Evolutionary conservation across 2,113 vertebrate species (phyloP), one percentile per base, ranked within the genome.

Genomic region (Cyphomyrus discorhynchus): DNA sequence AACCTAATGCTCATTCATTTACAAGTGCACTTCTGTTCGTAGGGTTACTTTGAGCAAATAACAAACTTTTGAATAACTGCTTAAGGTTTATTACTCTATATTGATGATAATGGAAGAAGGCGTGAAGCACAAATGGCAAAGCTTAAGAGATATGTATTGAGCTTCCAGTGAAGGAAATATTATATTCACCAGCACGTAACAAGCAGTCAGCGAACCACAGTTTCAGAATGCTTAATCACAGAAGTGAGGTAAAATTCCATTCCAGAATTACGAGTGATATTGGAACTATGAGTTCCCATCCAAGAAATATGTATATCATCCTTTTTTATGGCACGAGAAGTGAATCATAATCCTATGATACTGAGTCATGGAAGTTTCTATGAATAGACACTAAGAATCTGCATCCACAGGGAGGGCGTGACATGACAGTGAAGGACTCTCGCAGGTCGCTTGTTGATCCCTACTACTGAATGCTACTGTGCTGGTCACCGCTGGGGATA

Each of bases 401-500:
- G 74, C 74, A 42, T 80, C 74, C 74, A 42, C 35, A 39, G 74
- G 35, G 35, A 19, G 6, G 31, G 35, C 15, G 2, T 42, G 74
- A 80, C 74, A 42, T 19, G 74, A 17, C 35, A 80, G 15, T 42
- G 74, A 80, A 27, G 74, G 74, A 42, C 70, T 74, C 31, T 74
- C 0, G 1, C 11, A 31, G 13, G 27, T 35, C 31, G 11, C 27
- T 77, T 17, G 13, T 80, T 17, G 5, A 21, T 66, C 27, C 39
- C 45, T 90, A 90, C 80, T 52, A 89, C 58, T 90, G 88, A 4
- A 88, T 35, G 24, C 89, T 91, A 31, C 86, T 91, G 82, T 90
- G 50, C 85, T 90, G 92, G 88, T 19, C 90, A 89, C 87, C 91
- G 89, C 27, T 92, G 92, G 88, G 17, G 17, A 90, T 88, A 49